Conservation (phyloP, 2,113 vertebrate species). For the Alethe castanea region DNA sequence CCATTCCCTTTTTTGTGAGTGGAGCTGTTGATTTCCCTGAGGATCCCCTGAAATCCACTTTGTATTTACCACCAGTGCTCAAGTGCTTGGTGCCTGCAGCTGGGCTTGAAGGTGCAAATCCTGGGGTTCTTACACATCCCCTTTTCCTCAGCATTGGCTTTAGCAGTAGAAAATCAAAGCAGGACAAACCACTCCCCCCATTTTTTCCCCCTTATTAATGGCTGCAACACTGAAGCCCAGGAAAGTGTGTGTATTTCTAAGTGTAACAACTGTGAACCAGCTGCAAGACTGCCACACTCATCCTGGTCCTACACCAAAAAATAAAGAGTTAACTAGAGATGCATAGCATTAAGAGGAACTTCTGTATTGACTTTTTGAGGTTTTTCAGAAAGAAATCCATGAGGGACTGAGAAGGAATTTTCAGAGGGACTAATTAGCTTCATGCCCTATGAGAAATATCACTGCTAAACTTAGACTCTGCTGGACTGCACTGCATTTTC, state of each 20-base stretch:
- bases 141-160: not conserved
- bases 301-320: not conserved
- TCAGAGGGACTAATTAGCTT: constrained; percentile 18
- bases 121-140: not conserved
- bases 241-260: not conserved
- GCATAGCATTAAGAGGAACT: not conserved
- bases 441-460: not conserved
- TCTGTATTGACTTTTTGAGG: not conserved
- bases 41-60: accelerated
- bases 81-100: not conserved
- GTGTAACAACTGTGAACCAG: not conserved
- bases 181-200: not conserved
- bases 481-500: not conserved
- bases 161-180: not conserved
- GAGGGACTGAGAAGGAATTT: not conserved
- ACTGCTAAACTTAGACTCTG: not conserved
- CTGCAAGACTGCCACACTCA: not conserved
- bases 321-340: not conserved
- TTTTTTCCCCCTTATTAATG: not conserved
- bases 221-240: not conserved
- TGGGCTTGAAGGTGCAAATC: not conserved
- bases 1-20: not conserved
- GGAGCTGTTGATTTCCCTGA: not conserved
- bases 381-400: not conserved
- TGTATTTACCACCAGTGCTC: not conserved